Conservation (phyloP, 1,140 invertebrate species). For the Drosophila sproati region DNA sequence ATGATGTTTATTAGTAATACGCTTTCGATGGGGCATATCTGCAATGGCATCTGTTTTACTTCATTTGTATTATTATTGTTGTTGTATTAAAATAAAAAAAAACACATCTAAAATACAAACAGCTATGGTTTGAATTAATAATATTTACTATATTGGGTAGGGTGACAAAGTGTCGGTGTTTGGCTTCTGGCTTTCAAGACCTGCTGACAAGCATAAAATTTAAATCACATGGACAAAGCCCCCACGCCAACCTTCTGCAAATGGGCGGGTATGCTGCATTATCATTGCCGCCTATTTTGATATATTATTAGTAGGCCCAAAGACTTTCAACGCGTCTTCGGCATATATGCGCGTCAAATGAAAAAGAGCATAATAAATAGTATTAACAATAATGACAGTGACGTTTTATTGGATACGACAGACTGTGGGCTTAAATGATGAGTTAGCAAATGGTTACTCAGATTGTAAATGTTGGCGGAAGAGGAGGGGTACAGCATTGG, state of each 20-base stretch:
- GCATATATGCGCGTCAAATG: neutral
- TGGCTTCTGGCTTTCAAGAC: neutral
- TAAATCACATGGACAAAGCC: conserved; percentile 34
- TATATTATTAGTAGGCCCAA: conserved; percentile 24
- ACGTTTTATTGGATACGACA: conserved; percentile 41
- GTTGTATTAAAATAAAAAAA: neutral
- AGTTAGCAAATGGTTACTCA: conserved; percentile 26
- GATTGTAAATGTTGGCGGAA: conserved; percentile 1
- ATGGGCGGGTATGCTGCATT: conserved; percentile 44
- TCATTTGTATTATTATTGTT: neutral
- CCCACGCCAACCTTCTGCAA: conserved; percentile 44
- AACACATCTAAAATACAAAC: too few relatives aligned
- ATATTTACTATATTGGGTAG: neutral
- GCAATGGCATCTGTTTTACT: neutral
- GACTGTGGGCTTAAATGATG: conserved; percentile 46
- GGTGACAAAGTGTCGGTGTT: neutral
- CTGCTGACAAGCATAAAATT: conserved; percentile 13
- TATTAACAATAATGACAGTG: conserved; percentile 37
- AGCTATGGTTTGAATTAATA: too few relatives aligned
- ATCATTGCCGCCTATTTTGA: conserved; percentile 43
- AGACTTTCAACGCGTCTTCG: conserved; percentile 30
- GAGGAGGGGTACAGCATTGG: conserved; percentile 3
- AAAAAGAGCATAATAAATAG: conserved; percentile 41
- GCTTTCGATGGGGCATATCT: neutral
- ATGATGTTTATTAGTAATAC: conserved; percentile 6